A percentile compares a stretch with the other conserved stretches of the same genome.
Evolutionary conservation across 35 echinoderm and acorn worm species (phyloP).

Genomic region (Holothuria glaberrima): DNA sequence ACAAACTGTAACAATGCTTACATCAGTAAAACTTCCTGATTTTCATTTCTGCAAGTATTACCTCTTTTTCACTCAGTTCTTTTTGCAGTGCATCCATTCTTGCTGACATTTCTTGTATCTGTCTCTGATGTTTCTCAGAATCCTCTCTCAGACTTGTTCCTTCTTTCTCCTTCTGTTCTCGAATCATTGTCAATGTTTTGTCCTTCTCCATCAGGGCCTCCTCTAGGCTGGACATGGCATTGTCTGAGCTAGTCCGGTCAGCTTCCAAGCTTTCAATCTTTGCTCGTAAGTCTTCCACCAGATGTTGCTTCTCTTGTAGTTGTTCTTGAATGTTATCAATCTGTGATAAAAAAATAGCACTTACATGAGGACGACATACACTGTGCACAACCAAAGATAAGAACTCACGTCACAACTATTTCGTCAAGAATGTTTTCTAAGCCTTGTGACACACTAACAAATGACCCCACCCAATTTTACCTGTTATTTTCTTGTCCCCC

Average conservation of each 20-base stretch:
- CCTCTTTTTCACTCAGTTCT: constrained; percentile 87
- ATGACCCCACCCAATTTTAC: not conserved
- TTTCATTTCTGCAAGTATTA: constrained; percentile 4
- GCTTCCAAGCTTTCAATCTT: constrained; percentile 73
- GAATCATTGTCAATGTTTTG: constrained; percentile 52
- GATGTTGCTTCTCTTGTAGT: constrained; percentile 76
- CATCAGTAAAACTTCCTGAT: too few relatives aligned
- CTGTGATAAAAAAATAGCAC: constrained; percentile 52
- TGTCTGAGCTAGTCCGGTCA: constrained; percentile 90
- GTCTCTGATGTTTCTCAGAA: constrained; percentile 58
- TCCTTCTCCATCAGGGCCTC: constrained; percentile 96
- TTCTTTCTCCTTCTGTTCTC: constrained; percentile 70
- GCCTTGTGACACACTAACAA: not conserved
- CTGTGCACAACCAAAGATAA: not conserved
- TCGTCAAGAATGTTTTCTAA: too few relatives aligned
- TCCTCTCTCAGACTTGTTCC: constrained; percentile 70
- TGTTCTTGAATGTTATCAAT: constrained; percentile 97
- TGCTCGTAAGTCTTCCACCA: constrained; percentile 41
- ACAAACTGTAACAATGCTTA: too few relatives aligned
- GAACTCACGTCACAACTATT: too few relatives aligned
- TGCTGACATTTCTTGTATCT: constrained; percentile 69
- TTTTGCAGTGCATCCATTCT: constrained; percentile 70
- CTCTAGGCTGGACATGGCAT: constrained; percentile 94
- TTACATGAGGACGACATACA: not conserved
- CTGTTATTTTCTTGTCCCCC: not conserved